These are phyloP conservation scores for Furcifer pardalis DNA, from an alignment of 2,797 vertebrate species.

Conservation along the genomic window DNA sequence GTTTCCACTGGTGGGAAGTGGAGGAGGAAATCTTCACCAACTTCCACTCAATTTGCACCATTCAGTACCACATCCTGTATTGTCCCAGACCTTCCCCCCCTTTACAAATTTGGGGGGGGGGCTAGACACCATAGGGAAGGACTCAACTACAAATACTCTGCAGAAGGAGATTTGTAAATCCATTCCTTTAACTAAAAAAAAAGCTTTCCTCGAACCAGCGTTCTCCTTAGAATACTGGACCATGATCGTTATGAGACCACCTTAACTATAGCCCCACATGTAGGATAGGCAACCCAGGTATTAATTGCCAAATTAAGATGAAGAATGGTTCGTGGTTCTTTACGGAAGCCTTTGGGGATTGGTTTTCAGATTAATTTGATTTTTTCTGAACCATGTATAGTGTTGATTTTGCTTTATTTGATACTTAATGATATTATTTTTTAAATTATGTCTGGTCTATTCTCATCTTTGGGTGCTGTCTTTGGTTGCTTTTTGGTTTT, in stretches of 20 bases:
- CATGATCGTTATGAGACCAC: neutral
- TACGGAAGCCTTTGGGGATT: too few relatives aligned
- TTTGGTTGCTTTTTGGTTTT: too few relatives aligned
- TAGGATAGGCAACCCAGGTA: neutral
- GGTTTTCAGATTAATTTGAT: too few relatives aligned
- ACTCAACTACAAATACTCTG: neutral
- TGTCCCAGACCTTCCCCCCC: neutral
- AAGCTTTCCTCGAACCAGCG: neutral
- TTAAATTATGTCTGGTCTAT: too few relatives aligned
- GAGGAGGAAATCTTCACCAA: neutral
- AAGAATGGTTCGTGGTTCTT: neutral
- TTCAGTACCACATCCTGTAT: neutral
- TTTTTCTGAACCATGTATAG: too few relatives aligned
- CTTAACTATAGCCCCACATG: too few relatives aligned
- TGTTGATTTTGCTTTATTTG: too few relatives aligned
- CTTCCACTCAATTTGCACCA: neutral
- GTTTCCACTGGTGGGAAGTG: neutral
- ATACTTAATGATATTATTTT: too few relatives aligned
- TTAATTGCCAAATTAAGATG: slow-evolving; percentile 9
- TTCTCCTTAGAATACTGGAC: neutral
- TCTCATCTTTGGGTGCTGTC: too few relatives aligned
- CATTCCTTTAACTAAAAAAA: neutral
- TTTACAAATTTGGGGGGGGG: neutral
- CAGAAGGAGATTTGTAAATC: neutral
- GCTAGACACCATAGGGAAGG: neutral